phyloP scores from a whole-genome alignment of 2,888 invertebrate species.

The Zootermopsis nevadensis region DNA sequence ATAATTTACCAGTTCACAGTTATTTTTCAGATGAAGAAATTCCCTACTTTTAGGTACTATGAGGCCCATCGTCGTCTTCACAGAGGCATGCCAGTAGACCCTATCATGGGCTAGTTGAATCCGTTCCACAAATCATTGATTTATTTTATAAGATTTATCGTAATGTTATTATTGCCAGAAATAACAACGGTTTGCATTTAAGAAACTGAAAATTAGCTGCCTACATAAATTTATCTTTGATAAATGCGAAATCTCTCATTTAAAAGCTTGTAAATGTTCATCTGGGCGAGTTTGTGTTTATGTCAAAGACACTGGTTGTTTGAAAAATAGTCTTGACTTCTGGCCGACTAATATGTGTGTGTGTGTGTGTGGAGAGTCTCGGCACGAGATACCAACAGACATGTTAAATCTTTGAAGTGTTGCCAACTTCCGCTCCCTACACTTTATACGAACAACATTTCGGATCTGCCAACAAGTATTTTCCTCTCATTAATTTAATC shows the following conservation, averaged over 20 bases:
- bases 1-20: no score
- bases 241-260: neutral
- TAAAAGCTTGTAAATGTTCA: neutral
- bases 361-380: no score
- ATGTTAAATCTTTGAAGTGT: neutral
- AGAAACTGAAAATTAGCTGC: no score
- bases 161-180: no score
- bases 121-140: no score
- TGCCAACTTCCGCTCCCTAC: neutral
- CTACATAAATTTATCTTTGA: neutral
- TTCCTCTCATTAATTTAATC: constrained; percentile 52
- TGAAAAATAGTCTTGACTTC: constrained; percentile 3
- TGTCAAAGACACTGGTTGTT: constrained; percentile 3
- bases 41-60: no score
- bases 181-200: no score
- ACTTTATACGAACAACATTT: constrained; percentile 46
- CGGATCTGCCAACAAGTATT: constrained; percentile 51
- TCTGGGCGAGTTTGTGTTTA: neutral
- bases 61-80: no score
- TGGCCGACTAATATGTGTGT: constrained; percentile 16
- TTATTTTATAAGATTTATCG: no score
- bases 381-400: neutral
- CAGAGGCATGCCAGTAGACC: neutral
- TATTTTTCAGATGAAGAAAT: no score
- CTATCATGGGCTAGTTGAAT: no score